Evolutionary conservation across 2,797 vertebrate species (phyloP).

Genomic region (Borostomias antarcticus): DNA sequence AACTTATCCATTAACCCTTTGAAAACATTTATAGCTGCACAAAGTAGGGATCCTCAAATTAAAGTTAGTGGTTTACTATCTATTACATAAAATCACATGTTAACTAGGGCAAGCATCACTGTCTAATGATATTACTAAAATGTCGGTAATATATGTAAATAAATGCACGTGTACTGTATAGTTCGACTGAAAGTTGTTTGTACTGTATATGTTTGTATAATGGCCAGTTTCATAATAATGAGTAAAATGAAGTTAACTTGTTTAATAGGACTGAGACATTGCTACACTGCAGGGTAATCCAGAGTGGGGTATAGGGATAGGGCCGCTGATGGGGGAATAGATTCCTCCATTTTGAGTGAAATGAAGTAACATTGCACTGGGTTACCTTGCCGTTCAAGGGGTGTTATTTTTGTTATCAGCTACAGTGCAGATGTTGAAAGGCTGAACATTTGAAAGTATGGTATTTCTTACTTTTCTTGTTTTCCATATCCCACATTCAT

Average conservation of each 20-base stretch:
- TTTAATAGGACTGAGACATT: slow-evolving; percentile 1
- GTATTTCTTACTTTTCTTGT: slow-evolving; percentile 24
- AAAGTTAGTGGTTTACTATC: too few species aligned
- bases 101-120: too few species aligned
- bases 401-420: slow-evolving; percentile 18
- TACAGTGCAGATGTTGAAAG: slow-evolving; percentile 23
- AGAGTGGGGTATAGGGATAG: neutral
- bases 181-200: neutral
- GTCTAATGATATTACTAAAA: too few species aligned
- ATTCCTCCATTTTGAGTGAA: slow-evolving; percentile 1
- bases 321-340: neutral
- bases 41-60: neutral
- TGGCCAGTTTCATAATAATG: neutral
- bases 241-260: neutral
- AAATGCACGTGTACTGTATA: neutral
- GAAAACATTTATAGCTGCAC: neutral
- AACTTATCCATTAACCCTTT: neutral
- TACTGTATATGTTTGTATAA: too few species aligned
- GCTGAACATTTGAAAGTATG: slow-evolving; percentile 23
- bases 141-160: too few species aligned
- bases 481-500: slow-evolving; percentile 35
- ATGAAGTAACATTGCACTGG: neutral
- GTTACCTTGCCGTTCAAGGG: slow-evolving; percentile 1
- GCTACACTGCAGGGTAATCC: neutral
- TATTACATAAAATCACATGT: too few species aligned